Evolutionary conservation across 53 echinoderm and acorn worm genomes (phyloP).

Genomic region (Mesocentrotus franciscanus): DNA sequence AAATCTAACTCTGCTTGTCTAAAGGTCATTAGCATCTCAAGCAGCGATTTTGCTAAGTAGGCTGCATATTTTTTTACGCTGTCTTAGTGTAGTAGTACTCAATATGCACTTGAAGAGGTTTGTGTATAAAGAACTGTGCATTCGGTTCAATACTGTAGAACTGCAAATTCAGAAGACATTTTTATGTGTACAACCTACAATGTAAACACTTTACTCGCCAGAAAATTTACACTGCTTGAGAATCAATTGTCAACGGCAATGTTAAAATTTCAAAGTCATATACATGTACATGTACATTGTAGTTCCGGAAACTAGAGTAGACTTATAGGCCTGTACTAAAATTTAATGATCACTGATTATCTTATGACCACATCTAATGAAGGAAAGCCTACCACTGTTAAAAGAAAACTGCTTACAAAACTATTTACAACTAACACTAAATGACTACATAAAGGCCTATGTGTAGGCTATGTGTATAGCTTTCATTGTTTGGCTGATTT

Average conservation of each 20-base stretch:
- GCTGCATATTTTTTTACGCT: not conserved
- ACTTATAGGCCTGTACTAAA: no score
- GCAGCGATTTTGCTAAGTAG: not conserved
- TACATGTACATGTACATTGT: no score
- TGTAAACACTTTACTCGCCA: not conserved
- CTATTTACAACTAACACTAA: no score
- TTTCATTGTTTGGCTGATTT: not conserved
- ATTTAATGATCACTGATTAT: no score
- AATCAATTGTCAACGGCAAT: not conserved
- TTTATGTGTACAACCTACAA: not conserved
- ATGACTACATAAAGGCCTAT: no score
- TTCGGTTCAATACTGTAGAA: not conserved
- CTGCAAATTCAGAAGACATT: not conserved
- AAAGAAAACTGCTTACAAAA: no score
- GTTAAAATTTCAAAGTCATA: not conserved
- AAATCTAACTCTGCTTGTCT: not conserved
- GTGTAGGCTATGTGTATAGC: no score
- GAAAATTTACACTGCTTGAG: not conserved
- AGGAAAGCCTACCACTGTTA: no score
- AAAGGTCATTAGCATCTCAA: constrained; percentile 16
- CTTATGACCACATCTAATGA: no score
- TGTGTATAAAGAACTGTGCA: not conserved
- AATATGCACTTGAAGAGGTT: not conserved
- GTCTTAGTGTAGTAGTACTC: not conserved
- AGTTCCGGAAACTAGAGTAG: no score